Evolutionary conservation across 2,888 invertebrate species (phyloP).

Genomic region (Drosophila formosana): DNA sequence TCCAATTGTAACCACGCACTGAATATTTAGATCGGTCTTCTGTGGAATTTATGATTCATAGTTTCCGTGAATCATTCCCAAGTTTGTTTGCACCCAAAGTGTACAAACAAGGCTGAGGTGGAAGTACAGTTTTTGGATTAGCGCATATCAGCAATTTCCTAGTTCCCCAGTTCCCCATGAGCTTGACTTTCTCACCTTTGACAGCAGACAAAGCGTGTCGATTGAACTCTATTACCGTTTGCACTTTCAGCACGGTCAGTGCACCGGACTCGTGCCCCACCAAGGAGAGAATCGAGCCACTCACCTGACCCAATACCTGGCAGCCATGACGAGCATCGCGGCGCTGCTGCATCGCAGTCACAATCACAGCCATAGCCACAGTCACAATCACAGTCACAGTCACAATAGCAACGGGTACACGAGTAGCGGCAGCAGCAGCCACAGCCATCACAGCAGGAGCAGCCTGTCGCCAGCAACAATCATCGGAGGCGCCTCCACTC

Average conservation of each 20-base stretch:
- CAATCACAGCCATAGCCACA: constrained; percentile 54
- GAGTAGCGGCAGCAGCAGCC: constrained; percentile 67
- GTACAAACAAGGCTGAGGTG: background rate
- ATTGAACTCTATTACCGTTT: constrained; percentile 72
- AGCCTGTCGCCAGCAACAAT: constrained; percentile 69
- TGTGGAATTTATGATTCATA: background rate
- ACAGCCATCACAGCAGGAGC: constrained; percentile 65
- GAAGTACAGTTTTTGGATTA: constrained; percentile 4
- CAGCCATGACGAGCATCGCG: constrained; percentile 73
- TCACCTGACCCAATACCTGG: constrained; percentile 52
- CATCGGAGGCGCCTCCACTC: constrained; percentile 43
- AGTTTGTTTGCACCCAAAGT: background rate
- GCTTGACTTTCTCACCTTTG: constrained; percentile 1
- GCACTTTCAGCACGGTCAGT: constrained; percentile 62
- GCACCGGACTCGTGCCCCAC: constrained; percentile 19
- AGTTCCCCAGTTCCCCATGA: background rate
- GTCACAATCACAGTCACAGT: constrained; percentile 41
- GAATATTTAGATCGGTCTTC: background rate
- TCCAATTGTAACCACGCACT: background rate
- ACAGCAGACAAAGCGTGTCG: constrained; percentile 63
- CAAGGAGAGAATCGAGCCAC: constrained; percentile 35
- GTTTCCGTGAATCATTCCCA: background rate
- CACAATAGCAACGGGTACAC: constrained; percentile 66
- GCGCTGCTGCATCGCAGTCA: constrained; percentile 72
- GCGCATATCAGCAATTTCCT: background rate